Percentiles rank a stretch among this genome's conserved stretches.
Evolutionary conservation across 2,113 vertebrate species (phyloP).

Genomic region (Telmatochromis sp.): DNA sequence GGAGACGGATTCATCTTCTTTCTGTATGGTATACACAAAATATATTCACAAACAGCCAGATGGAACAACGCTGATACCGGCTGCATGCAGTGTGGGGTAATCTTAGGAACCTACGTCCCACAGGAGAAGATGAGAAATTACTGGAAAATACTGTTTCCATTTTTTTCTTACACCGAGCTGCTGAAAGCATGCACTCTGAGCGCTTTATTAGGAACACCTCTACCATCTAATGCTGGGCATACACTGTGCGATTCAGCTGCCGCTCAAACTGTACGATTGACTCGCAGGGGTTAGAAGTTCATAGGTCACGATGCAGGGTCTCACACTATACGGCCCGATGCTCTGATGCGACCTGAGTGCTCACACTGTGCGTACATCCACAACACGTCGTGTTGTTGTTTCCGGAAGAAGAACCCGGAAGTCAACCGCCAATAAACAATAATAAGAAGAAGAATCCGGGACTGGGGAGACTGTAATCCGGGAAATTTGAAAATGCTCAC

Average conservation of each 20-base stretch:
- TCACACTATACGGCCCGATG: background rate
- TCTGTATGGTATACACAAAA: conserved; percentile 2
- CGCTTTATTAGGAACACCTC: background rate
- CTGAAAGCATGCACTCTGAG: background rate
- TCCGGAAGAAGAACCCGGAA: background rate
- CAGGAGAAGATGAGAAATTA: background rate
- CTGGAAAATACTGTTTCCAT: background rate
- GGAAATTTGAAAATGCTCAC: background rate
- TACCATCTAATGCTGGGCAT: background rate
- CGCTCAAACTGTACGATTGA: background rate
- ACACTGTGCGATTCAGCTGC: background rate
- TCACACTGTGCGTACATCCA: background rate
- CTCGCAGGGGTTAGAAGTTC: background rate
- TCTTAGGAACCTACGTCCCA: background rate
- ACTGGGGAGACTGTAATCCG: rapidly evolving
- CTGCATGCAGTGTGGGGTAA: background rate
- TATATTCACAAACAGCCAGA: background rate
- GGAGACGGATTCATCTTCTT: conserved; percentile 28
- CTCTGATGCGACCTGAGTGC: background rate
- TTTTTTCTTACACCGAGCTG: background rate
- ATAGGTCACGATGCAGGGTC: background rate
- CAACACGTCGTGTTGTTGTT: background rate
- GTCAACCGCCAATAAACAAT: background rate
- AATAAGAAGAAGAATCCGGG: rapidly evolving
- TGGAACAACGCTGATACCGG: background rate